A percentile compares a stretch with the other conserved stretches of the same genome.
phyloP scores from a whole-genome alignment of 2,113 vertebrate species.

The Mixornis gularis region DNA sequence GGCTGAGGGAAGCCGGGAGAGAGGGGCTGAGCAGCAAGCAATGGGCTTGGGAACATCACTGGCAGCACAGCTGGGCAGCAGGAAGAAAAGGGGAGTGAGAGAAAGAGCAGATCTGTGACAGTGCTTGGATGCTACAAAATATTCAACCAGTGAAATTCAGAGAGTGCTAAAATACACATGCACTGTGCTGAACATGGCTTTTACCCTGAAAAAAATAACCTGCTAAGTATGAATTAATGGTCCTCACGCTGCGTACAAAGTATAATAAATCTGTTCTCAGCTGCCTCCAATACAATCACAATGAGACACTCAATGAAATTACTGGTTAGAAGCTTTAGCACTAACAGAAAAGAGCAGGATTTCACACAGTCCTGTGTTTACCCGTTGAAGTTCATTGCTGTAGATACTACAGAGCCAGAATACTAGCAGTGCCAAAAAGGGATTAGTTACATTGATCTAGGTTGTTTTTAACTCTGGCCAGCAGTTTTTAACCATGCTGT shows the following conservation, averaged over 20 bases:
- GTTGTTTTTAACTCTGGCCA: neutral
- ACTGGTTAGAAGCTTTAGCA: neutral
- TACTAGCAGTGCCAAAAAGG: neutral
- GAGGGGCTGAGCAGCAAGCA: neutral
- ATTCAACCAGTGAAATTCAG: neutral
- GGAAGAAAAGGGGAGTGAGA: neutral
- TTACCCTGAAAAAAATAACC: neutral
- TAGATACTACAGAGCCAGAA: neutral
- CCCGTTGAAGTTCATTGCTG: fast-evolving
- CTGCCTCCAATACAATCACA: neutral
- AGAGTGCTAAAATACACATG: neutral
- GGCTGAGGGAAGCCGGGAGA: neutral
- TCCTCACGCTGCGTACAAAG: neutral
- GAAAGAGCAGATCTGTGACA: neutral
- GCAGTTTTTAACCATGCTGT: neutral
- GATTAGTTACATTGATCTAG: neutral
- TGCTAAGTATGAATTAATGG: neutral
- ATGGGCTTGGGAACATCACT: neutral
- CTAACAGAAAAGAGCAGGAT: neutral
- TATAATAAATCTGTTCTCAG: neutral
- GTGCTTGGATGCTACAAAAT: neutral
- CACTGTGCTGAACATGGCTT: neutral
- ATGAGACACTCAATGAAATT: neutral
- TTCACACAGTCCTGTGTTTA: neutral
- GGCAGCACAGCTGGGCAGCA: neutral